Conservation (phyloP, 2,888 invertebrate species). For the Drosophila mulleri region DNA sequence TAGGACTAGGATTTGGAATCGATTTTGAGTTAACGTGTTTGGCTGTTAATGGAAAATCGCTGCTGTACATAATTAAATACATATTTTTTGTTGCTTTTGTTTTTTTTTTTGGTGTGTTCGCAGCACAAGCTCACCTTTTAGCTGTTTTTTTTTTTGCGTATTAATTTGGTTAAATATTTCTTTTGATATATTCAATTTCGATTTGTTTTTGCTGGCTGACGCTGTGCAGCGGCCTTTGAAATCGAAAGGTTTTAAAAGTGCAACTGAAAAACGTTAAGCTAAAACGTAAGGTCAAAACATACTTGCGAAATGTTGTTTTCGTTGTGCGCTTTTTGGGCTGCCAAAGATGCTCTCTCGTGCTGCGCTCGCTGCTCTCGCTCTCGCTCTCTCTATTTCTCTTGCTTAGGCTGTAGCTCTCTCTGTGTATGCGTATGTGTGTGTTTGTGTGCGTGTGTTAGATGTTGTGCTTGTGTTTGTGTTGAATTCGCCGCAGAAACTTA, state of each 20-base stretch:
- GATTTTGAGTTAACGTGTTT: slow-evolving; percentile 35
- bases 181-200: neutral
- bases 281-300: slow-evolving; percentile 64
- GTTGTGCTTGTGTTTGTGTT: slow-evolving; percentile 18
- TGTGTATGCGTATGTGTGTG: slow-evolving; percentile 5
- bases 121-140: slow-evolving; percentile 53
- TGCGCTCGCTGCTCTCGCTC: slow-evolving; percentile 40
- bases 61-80: slow-evolving; percentile 27
- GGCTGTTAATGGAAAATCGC: slow-evolving; percentile 55
- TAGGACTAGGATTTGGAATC: slow-evolving; percentile 22
- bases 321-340: slow-evolving; percentile 45
- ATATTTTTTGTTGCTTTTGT: neutral
- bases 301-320: slow-evolving; percentile 66
- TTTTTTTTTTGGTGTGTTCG: slow-evolving; percentile 20
- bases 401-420: slow-evolving; percentile 24
- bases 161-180: slow-evolving; percentile 15
- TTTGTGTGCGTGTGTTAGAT: slow-evolving; percentile 8
- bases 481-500: slow-evolving; percentile 69
- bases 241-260: slow-evolving; percentile 33
- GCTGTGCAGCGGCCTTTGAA: slow-evolving; percentile 26
- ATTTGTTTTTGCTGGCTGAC: slow-evolving; percentile 18
- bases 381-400: slow-evolving; percentile 47
- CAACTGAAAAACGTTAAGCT: slow-evolving; percentile 45
- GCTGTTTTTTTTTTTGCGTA: slow-evolving; percentile 4
- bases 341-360: slow-evolving; percentile 64